Conservation (phyloP, 2,888 invertebrate genomes). For the Fragum whitleyi region DNA sequence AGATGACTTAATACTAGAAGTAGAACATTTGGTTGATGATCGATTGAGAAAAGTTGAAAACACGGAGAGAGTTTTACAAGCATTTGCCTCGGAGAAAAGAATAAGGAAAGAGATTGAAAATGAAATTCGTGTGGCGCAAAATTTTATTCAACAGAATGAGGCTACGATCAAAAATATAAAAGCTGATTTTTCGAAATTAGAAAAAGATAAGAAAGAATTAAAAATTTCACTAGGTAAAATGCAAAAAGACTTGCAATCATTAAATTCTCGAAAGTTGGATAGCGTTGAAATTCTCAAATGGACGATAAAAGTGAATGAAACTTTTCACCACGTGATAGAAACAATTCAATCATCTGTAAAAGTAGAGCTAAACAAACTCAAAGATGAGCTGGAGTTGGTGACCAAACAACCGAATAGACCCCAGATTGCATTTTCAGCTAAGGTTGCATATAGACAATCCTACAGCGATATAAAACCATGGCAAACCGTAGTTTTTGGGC, state of each 20-base stretch:
- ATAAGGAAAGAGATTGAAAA: not conserved
- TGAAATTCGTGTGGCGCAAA: not conserved
- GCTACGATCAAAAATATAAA: not conserved
- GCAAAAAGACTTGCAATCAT: not conserved
- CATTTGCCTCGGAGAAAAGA: slow-evolving; percentile 2
- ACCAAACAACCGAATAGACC: not conserved
- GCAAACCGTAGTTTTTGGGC: slow-evolving; percentile 13
- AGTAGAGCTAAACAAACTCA: not conserved
- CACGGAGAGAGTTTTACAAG: not conserved
- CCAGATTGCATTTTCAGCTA: slow-evolving; percentile 1
- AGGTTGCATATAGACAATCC: not conserved
- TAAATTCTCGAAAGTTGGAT: not conserved
- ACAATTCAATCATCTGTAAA: not conserved
- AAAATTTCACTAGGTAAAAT: not conserved
- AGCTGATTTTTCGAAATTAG: not conserved
- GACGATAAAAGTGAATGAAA: not conserved
- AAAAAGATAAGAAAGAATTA: not conserved
- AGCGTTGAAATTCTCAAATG: not conserved
- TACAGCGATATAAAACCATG: slow-evolving; percentile 16
- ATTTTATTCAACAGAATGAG: not conserved
- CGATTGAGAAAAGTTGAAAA: not conserved
- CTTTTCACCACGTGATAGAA: not conserved
- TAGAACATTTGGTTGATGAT: not conserved
- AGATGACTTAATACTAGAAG: not conserved
- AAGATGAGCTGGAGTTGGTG: not conserved